Base-by-base conservation (phyloP, 1,140 invertebrate species). In the Papilio xuthus region DNA sequence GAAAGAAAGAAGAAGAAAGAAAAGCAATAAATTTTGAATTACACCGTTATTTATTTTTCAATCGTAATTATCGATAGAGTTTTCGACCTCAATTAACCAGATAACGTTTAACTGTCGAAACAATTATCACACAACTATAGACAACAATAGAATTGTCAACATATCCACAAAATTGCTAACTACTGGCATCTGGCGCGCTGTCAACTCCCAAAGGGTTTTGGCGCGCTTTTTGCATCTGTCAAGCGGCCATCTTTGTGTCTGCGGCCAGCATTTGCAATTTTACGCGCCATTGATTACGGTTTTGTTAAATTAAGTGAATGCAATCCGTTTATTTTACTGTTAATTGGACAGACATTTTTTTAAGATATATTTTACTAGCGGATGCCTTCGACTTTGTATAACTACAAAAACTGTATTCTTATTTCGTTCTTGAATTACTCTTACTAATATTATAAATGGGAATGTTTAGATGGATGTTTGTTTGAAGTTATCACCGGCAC, bases 191-290 rank as follows among this genome's bases (percentile, higher is more conserved):
- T 92, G 89, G 83, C 82, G 79, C 73, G 82, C 83, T 89, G 85
- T 88, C 88, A 85, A 84, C 78, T 91, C 90, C 90, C 90, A 91
- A 92, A 92, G 89, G 91, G 91, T 89, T 88, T 92, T 88, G 85
- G 88, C 86, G 88, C 86, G 83, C 83, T 90, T 86, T 84, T 86
- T 85, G 79, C 86, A 87, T 86, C 84, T 89, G 87, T 89, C 84
- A 88, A 85, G 82, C 87, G 85, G 87, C 87, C 89, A 91, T 92
- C 84, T 91, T 82, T 89, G 83, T 74, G 70, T 77, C 76, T 83
- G 88, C 89, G 90, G 89, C 90, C 80, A 85, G 89, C 84, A 92
- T 92, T 92, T 91, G 85, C 86, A 86, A 93, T 93, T 93, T 89
- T 87, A 78, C 88, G 89, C 88, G 84, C 90, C 89, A 93, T 93